phyloP scores from a whole-genome alignment of 1,140 invertebrate genomes.

The Solenopsis fugax region DNA sequence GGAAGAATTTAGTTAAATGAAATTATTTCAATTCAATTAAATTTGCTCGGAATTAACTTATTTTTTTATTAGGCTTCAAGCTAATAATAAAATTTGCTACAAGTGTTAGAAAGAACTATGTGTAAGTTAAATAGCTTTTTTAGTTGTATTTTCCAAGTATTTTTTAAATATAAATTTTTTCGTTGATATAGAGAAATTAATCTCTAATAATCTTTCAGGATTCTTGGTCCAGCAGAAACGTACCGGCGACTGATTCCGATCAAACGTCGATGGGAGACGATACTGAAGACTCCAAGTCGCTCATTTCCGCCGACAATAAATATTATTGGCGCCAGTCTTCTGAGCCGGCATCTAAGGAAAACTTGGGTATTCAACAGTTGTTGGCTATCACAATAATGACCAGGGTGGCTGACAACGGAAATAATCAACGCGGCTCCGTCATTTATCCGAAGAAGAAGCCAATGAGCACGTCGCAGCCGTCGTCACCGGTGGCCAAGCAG shows the following conservation, averaged over 20 bases:
- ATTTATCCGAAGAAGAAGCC: conserved; percentile 83
- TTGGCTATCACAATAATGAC: conserved; percentile 83
- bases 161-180: background rate
- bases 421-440: conserved; percentile 82
- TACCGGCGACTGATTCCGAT: conserved; percentile 72
- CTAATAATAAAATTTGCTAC: conserved; percentile 4
- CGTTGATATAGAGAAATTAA: background rate
- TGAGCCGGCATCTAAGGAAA: conserved; percentile 80
- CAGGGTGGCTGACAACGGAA: conserved; percentile 83
- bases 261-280: conserved; percentile 77
- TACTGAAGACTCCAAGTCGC: conserved; percentile 78
- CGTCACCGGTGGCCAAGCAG: conserved; percentile 80
- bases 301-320: conserved; percentile 81
- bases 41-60: background rate
- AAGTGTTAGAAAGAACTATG: conserved; percentile 6
- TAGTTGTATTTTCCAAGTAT: background rate
- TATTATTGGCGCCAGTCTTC: conserved; percentile 83
- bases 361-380: conserved; percentile 84
- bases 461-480: conserved; percentile 78
- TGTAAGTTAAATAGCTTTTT: background rate
- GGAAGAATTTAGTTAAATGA: background rate
- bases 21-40: no score
- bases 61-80: background rate
- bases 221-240: conserved; percentile 77
- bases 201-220: conserved; percentile 74